phyloP scores from a whole-genome alignment of 2,113 vertebrate species.

The Serilophus lunatus region DNA sequence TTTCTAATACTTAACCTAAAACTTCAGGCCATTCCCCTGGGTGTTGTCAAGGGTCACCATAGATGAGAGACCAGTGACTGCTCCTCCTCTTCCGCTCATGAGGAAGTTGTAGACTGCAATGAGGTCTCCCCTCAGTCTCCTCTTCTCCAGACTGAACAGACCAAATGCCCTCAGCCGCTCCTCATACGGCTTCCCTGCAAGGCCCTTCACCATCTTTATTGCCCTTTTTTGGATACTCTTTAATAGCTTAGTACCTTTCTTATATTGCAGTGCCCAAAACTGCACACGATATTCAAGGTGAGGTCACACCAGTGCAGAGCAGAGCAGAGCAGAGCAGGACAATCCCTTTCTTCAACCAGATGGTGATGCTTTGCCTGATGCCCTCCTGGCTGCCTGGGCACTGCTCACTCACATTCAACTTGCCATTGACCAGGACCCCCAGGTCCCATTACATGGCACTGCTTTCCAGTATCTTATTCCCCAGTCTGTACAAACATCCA shows the following conservation, averaged over 20 bases:
- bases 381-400: background rate
- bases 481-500: too few relatives aligned
- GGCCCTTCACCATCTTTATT: background rate
- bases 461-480: background rate
- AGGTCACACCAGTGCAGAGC: background rate
- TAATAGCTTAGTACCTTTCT: background rate
- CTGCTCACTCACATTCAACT: background rate
- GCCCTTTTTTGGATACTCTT: background rate
- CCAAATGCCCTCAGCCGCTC: background rate
- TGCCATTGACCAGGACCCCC: background rate
- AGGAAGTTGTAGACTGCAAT: background rate
- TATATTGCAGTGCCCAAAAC: background rate
- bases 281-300: background rate
- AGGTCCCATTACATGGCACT: background rate
- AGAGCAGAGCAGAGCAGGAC: background rate
- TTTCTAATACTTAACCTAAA: background rate
- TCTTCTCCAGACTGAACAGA: background rate
- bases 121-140: background rate
- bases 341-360: background rate
- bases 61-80: background rate
- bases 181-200: background rate
- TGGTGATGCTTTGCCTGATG: background rate
- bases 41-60: background rate
- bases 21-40: background rate
- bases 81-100: background rate